A percentile compares a stretch with the other conserved stretches of the same genome.
Evolutionary conservation across 2,113 vertebrate species (phyloP).

Genomic region (Cochlearius cochlearius): DNA sequence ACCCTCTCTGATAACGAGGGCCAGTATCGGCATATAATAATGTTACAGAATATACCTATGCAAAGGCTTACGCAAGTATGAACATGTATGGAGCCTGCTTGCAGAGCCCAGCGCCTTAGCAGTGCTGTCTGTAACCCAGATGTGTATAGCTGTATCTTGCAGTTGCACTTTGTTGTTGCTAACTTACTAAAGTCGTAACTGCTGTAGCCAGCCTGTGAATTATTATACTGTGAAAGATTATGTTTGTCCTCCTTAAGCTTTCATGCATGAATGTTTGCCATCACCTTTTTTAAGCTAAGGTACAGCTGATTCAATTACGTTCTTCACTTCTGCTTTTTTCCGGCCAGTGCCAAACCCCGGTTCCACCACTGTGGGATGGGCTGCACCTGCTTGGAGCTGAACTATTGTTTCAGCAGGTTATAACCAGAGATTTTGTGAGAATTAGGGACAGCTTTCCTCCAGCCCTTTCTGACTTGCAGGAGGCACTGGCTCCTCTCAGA

Average conservation of each 20-base stretch:
- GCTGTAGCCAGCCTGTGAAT: neutral
- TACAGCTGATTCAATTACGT: neutral
- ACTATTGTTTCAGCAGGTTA: neutral
- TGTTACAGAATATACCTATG: neutral
- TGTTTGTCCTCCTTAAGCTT: neutral
- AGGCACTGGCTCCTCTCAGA: neutral
- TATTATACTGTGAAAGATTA: neutral
- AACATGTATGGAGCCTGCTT: neutral
- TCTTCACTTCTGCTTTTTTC: neutral
- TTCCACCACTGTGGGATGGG: neutral
- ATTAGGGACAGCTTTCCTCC: neutral
- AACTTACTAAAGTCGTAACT: neutral
- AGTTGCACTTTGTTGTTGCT: neutral
- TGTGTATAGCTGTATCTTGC: neutral
- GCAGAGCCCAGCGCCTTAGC: neutral
- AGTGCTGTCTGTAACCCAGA: neutral
- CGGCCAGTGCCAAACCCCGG: neutral
- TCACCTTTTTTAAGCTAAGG: neutral
- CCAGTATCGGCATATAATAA: rapidly evolving
- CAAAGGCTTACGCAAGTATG: rapidly evolving
- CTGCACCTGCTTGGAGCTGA: neutral
- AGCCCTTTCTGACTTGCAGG: neutral
- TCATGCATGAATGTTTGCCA: neutral
- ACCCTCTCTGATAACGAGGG: neutral
- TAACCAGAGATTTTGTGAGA: neutral